Base-by-base conservation (phyloP, 2,113 vertebrate genomes). In the Oncorhynchus gorbuscha region DNA sequence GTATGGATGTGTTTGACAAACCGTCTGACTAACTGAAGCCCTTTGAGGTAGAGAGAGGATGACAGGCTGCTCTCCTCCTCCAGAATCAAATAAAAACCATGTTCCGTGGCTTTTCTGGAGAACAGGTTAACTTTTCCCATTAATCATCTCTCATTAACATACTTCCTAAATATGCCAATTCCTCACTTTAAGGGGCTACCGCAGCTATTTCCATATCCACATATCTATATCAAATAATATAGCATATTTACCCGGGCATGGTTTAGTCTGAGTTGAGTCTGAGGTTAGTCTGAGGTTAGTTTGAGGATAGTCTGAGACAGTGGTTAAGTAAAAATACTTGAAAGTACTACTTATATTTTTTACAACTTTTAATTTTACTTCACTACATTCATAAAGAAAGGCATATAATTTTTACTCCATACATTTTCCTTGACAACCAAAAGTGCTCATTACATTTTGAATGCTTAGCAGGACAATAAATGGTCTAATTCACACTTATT, bases 51-150 rank as follows among this genome's bases (percentile, higher is more conserved):
- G 4, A 12, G 4, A 12, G 24, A 75, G 45, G 49, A 45, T 32
- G 69, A 78, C 76, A 16, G 18, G 61, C 26, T 67, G 70, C 74
- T n/a, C 72, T 76, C 75, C 12, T 81, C 86, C 82, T 83, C 12
- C 75, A 84, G 77, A 90, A 88, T 93, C 85, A 79, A 89, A 89
- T 88, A 86, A 90, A 87, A 87, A 86, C 78, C 35, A 7, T 35
- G 6, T 35, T 74, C 22, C 80, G 65, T 39, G 58, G 68, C 77
- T 79, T 86, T 87, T 76, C 51, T 68, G 81, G 85, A 59, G 80
- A 80, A 81, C 73, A 79, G 65, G 13, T 75, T 74, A 86, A 83
- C 59, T 84, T 88, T 86, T 82, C 72, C 83, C 67, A 86, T 84
- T 85, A 86, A 81, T 64, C n/a, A 51, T n/a, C 71, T 45, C 76